These are phyloP conservation scores for Apeltes quadracus DNA, from an alignment of 2,113 vertebrate genomes.

Conservation along the genomic window DNA sequence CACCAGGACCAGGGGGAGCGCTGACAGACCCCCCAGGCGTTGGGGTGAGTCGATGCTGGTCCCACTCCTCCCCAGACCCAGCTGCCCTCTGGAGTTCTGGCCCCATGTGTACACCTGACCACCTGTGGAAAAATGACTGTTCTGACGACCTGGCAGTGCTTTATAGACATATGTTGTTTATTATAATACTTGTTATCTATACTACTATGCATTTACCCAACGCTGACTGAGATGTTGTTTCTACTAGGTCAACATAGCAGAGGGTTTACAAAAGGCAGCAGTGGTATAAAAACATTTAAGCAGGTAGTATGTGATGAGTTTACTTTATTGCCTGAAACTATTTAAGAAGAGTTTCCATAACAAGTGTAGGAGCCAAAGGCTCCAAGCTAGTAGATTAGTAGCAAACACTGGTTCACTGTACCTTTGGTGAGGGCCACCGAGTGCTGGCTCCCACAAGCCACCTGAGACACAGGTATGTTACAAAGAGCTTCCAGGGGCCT, in stretches of 20 bases:
- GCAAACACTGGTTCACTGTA: constrained; percentile 42
- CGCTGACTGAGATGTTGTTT: background rate
- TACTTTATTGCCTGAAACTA: background rate
- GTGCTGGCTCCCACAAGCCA: constrained; percentile 80
- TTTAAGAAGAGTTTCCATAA: background rate
- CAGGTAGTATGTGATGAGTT: background rate
- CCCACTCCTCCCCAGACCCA: constrained; percentile 79
- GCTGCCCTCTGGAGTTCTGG: constrained; percentile 83
- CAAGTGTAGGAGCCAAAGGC: background rate
- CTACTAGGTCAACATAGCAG: background rate
- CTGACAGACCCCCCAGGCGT: constrained; percentile 75
- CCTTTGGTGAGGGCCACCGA: constrained; percentile 79
- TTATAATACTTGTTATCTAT: background rate
- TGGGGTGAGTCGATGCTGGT: constrained; percentile 55
- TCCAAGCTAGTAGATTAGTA: background rate
- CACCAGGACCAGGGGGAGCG: constrained; percentile 84
- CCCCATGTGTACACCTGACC: constrained; percentile 84
- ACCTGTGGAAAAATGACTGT: constrained; percentile 29
- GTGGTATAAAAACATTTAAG: background rate
- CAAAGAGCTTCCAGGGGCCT: constrained; percentile 67
- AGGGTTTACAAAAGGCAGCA: background rate
- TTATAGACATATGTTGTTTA: background rate
- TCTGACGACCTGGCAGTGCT: background rate
- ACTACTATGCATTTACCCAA: background rate
- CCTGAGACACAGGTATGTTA: constrained; percentile 64